A percentile compares a stretch with the other conserved stretches of the same genome.
These are phyloP conservation scores for Eupeodes corollae DNA, from an alignment of 1,140 invertebrate species.

Conservation along the genomic window DNA sequence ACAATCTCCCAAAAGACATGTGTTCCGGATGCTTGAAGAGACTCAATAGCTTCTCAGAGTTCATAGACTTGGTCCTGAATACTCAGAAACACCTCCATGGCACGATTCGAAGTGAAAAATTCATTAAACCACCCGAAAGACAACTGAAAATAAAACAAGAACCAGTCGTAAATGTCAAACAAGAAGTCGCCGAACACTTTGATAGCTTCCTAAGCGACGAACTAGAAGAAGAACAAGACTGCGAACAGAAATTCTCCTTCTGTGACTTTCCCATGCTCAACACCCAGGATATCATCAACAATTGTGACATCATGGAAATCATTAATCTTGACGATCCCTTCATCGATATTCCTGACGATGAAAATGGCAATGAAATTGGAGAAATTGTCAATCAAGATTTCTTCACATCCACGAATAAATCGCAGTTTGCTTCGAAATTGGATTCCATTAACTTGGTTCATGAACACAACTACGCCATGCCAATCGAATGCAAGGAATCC, in stretches of 20 bases:
- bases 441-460: conserved; percentile 1
- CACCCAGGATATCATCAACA: conserved; percentile 32
- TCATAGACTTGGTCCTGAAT: conserved; percentile 29
- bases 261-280: conserved; percentile 32
- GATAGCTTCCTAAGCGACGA: conserved; percentile 29
- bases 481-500: conserved; percentile 5
- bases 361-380: conserved; percentile 7
- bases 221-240: conserved; percentile 14
- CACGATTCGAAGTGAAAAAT: conserved; percentile 15
- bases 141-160: conserved; percentile 33
- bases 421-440: too few relatives aligned
- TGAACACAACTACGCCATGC: conserved; percentile 32
- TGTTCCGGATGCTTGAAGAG: conserved; percentile 21
- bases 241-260: conserved; percentile 30
- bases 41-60: conserved; percentile 21
- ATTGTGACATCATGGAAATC: conserved; percentile 36
- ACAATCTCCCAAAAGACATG: conserved; percentile 25
- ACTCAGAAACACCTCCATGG: conserved; percentile 27
- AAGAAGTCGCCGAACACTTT: conserved; percentile 26
- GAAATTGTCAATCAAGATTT: too few relatives aligned
- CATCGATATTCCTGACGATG: conserved; percentile 31
- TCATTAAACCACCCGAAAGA: conserved; percentile 3
- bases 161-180: conserved; percentile 27
- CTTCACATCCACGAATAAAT: too few relatives aligned
- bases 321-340: conserved; percentile 34